Conservation (phyloP, 2,888 invertebrate genomes). For the Seira sanloemensis region DNA sequence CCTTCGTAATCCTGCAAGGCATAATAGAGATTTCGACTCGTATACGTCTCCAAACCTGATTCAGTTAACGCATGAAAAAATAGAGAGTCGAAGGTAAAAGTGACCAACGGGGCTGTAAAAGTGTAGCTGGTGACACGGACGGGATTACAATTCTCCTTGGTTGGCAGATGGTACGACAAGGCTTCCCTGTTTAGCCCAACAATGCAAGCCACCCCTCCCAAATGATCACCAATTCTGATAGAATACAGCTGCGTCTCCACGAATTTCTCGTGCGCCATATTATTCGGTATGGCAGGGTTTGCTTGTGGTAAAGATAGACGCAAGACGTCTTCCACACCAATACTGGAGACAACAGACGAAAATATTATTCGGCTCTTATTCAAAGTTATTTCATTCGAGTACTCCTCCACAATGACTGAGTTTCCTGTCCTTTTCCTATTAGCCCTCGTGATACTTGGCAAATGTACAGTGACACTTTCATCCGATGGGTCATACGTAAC, state of each 20-base stretch:
- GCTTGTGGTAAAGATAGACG: slow-evolving; percentile 48
- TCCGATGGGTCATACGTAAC: slow-evolving; percentile 70
- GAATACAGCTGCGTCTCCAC: slow-evolving; percentile 67
- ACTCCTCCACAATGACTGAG: slow-evolving; percentile 66
- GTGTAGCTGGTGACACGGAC: slow-evolving; percentile 80
- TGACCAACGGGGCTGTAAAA: slow-evolving; percentile 83
- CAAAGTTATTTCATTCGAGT: slow-evolving; percentile 66
- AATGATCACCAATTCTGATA: slow-evolving; percentile 64
- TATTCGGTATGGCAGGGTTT: not conserved
- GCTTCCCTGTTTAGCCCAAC: slow-evolving; percentile 83
- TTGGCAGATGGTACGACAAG: slow-evolving; percentile 83
- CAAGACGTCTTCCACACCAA: slow-evolving; percentile 69
- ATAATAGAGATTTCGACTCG: slow-evolving; percentile 81
- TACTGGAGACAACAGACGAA: slow-evolving; percentile 22
- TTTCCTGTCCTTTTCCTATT: slow-evolving; percentile 68
- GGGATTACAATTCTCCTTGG: slow-evolving; percentile 75
- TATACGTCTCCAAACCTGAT: slow-evolving; percentile 86
- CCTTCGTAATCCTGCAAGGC: slow-evolving; percentile 78
- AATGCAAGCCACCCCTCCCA: slow-evolving; percentile 80
- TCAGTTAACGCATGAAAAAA: slow-evolving; percentile 84
- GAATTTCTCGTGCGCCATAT: slow-evolving; percentile 38
- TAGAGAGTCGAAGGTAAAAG: slow-evolving; percentile 82
- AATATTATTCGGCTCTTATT: slow-evolving; percentile 60
- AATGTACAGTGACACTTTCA: slow-evolving; percentile 68
- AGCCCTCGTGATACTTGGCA: slow-evolving; percentile 63